These are phyloP conservation scores for Taurulus bubalis DNA, from an alignment of 2,113 vertebrate species.

Conservation along the genomic window DNA sequence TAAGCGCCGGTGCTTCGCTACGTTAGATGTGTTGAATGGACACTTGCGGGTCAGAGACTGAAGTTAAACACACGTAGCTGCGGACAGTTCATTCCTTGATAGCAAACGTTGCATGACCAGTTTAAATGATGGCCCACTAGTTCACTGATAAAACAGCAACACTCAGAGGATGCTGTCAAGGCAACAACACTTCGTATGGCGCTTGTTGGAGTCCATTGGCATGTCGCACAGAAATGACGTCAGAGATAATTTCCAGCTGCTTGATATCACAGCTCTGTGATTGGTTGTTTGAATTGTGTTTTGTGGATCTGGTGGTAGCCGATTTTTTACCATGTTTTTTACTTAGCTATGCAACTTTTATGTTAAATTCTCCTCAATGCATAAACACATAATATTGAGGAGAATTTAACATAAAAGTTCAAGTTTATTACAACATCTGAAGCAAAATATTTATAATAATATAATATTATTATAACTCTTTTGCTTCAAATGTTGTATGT, in stretches of 20 bases:
- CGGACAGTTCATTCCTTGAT: neutral
- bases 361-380: neutral
- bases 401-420: no score
- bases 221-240: slow-evolving; percentile 66
- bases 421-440: no score
- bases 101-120: neutral
- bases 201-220: slow-evolving; percentile 2
- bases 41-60: neutral
- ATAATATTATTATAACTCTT: neutral
- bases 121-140: rapidly evolving
- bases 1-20: neutral
- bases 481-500: neutral
- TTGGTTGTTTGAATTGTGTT: slow-evolving; percentile 24
- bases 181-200: neutral
- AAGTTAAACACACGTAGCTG: neutral
- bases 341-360: neutral
- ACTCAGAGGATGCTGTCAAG: neutral
- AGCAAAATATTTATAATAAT: no score
- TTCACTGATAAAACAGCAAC: neutral
- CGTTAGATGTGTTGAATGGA: neutral
- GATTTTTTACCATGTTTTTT: neutral
- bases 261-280: neutral
- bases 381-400: no score
- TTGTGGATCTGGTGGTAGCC: neutral
- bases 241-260: neutral